phyloP scores from a whole-genome alignment of 2,888 invertebrate genomes.

The Zonitis immaculata region DNA sequence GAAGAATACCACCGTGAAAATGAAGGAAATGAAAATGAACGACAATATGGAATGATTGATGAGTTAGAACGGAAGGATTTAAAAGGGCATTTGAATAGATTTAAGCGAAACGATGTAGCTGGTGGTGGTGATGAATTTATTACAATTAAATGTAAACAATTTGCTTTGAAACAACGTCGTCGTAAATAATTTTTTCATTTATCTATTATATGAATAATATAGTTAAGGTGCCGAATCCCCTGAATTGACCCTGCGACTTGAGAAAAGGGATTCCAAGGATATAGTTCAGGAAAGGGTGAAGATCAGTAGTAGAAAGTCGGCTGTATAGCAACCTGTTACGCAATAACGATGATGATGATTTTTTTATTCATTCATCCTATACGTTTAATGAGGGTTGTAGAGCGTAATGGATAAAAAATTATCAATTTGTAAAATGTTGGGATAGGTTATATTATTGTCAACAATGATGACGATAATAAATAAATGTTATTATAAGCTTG shows the following conservation, averaged over 20 bases:
- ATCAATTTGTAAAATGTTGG: conserved; percentile 1
- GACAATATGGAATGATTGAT: conserved; percentile 16
- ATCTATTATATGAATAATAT: conserved; percentile 21
- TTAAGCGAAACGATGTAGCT: conserved; percentile 8
- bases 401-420: conserved; percentile 30
- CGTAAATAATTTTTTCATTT: conserved; percentile 37
- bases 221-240: conserved; percentile 24
- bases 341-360: neutral
- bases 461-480: neutral
- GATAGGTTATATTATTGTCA: neutral
- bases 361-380: too few relatives aligned
- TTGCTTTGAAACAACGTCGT: conserved; percentile 39
- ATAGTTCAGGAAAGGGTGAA: conserved; percentile 37
- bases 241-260: conserved; percentile 35
- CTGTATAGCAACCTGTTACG: conserved; percentile 33
- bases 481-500: neutral
- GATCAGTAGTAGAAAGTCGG: conserved; percentile 28
- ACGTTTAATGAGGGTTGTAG: conserved; percentile 16
- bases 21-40: conserved; percentile 12
- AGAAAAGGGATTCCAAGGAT: conserved; percentile 40
- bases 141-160: conserved; percentile 30
- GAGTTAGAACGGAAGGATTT: conserved; percentile 12
- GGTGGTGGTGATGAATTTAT: conserved; percentile 31
- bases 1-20: conserved; percentile 2
- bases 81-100: conserved; percentile 18